phyloP scores from a whole-genome alignment of 2,113 vertebrate species.

The Hypocryptadius cinnamomeus region DNA sequence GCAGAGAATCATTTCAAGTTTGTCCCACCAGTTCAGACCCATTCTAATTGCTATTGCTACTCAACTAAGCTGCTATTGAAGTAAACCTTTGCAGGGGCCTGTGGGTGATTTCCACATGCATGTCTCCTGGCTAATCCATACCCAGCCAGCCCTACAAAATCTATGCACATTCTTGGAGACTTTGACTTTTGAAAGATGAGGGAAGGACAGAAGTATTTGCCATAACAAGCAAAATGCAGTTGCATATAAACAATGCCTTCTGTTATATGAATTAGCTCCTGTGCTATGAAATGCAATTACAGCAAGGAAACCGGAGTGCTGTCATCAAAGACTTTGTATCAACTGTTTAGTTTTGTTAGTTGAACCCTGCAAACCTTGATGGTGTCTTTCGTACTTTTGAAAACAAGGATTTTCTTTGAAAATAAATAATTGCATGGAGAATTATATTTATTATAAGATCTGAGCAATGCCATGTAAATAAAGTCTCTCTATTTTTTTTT shows the following conservation, averaged over 20 bases:
- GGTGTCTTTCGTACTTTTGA: not conserved
- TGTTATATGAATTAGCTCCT: not conserved
- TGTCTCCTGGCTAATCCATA: not conserved
- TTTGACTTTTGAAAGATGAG: not conserved
- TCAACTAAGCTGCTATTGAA: not conserved
- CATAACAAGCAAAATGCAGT: not conserved
- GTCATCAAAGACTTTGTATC: not conserved
- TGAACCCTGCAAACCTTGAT: not conserved
- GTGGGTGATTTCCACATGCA: not conserved
- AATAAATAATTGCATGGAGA: not conserved
- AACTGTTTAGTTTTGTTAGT: not conserved
- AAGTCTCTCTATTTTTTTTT: not conserved
- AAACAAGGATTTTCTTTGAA: constrained; percentile 1
- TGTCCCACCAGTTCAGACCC: not conserved
- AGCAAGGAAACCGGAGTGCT: not conserved
- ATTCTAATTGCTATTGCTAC: not conserved
- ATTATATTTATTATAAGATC: constrained; percentile 3
- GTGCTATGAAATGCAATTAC: not conserved
- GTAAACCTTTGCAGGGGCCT: not conserved
- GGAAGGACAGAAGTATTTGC: not conserved
- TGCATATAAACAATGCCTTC: not conserved
- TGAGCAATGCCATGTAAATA: not conserved
- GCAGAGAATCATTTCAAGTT: not conserved
- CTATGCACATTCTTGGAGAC: not conserved
- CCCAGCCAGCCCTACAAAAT: not conserved